Conservation (phyloP, 2,888 invertebrate genomes). For the Drosophila falleni region DNA sequence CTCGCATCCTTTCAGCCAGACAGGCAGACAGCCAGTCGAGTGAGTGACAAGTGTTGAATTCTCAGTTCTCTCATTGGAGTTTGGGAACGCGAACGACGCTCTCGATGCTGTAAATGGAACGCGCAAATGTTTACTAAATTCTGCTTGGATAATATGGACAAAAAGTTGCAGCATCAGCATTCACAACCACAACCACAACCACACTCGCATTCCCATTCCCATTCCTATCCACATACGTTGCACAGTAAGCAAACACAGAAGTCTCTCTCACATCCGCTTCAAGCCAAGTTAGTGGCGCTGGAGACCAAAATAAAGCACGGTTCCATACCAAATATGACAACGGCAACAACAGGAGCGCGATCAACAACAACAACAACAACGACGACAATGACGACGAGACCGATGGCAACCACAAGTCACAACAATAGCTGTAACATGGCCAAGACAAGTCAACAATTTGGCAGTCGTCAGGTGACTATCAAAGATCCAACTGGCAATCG, state of each 20-base stretch:
- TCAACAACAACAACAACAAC: not conserved
- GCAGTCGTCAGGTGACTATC: not conserved
- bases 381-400: not conserved
- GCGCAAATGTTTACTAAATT: conserved; percentile 56
- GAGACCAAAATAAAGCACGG: conserved; percentile 38
- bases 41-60: not conserved
- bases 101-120: conserved; percentile 56
- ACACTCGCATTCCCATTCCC: not conserved
- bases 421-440: not conserved
- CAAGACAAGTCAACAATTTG: conserved; percentile 11
- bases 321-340: conserved; percentile 7
- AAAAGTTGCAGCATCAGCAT: conserved; percentile 40
- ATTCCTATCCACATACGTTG: conserved; percentile 5
- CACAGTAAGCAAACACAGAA: conserved; percentile 9
- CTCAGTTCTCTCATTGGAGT: not conserved
- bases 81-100: not conserved
- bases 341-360: not conserved
- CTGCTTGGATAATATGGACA: conserved; percentile 64
- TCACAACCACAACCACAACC: conserved; percentile 34
- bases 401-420: conserved; percentile 3
- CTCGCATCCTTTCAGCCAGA: not conserved
- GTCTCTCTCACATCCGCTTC: conserved; percentile 30
- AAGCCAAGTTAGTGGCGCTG: conserved; percentile 34
- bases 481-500: conserved; percentile 15
- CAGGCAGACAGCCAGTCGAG: not conserved